Percentiles rank a stretch among this genome's conserved stretches.
Conservation (phyloP, 2,797 vertebrate genomes). For the Falco berigora region DNA sequence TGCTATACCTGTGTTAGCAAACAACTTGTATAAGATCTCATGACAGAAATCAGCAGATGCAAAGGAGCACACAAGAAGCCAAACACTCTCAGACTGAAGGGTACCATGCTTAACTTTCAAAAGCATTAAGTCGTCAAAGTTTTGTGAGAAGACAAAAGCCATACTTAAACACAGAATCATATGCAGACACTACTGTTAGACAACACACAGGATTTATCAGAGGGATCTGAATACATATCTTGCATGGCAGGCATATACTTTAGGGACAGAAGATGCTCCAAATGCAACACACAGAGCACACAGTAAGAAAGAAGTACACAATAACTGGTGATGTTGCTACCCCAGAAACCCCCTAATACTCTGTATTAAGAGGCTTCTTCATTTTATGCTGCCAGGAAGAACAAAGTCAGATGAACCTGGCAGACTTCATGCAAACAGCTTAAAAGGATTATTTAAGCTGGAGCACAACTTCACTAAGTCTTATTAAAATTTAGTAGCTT, state of each 20-base stretch:
- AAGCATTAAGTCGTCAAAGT: neutral
- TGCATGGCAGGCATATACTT: neutral
- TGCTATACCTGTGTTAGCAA: neutral
- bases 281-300: neutral
- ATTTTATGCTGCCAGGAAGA: neutral
- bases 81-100: neutral
- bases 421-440: neutral
- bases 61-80: neutral
- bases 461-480: neutral
- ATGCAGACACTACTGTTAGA: neutral
- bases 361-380: neutral
- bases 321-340: neutral
- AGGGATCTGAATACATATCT: no score
- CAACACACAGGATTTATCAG: neutral
- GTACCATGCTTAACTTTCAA: neutral
- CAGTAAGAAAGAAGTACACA: rapidly evolving
- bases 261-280: neutral
- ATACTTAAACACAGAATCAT: neutral
- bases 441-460: neutral
- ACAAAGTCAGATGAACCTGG: neutral
- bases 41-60: neutral
- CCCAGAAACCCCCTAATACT: neutral
- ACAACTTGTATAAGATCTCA: neutral
- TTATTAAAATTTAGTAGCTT: neutral
- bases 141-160: neutral